Percentiles rank a stretch among this genome's conserved stretches.
Conservation (phyloP, 92 coral and sea anemone genomes). For the Montipora capitata region DNA sequence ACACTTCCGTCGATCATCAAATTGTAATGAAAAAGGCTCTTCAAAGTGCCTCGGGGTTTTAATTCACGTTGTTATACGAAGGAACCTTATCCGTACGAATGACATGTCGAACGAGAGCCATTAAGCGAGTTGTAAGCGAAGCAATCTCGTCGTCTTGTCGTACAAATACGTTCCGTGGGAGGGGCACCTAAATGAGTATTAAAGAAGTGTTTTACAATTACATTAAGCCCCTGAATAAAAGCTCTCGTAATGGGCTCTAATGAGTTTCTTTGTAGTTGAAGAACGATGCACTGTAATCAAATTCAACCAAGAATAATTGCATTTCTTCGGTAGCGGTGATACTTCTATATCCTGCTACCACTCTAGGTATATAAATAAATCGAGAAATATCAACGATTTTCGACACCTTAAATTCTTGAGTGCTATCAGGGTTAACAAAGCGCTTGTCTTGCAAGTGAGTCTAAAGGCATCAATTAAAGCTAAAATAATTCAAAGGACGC, state of each 20-base stretch:
- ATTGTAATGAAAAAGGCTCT: slow-evolving; percentile 50
- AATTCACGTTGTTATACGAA: slow-evolving; percentile 29
- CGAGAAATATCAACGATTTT: slow-evolving; percentile 32
- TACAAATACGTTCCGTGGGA: slow-evolving; percentile 85
- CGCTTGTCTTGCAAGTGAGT: slow-evolving; percentile 44
- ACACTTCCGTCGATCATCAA: slow-evolving; percentile 88
- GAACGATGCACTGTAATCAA: slow-evolving; percentile 94
- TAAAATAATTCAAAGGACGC: slow-evolving; percentile 47
- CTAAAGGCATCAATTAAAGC: slow-evolving; percentile 52
- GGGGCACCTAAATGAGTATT: slow-evolving; percentile 96
- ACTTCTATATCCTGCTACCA: slow-evolving; percentile 45
- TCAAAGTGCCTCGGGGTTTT: slow-evolving; percentile 51
- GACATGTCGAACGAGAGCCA: slow-evolving; percentile 39
- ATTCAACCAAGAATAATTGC: slow-evolving; percentile 81
- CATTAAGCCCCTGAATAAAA: slow-evolving; percentile 98
- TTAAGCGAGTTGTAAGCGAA: slow-evolving; percentile 41
- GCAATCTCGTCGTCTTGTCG: slow-evolving; percentile 28
- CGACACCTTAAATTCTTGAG: slow-evolving; percentile 52
- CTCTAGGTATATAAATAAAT: slow-evolving; percentile 29
- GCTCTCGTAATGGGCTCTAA: slow-evolving; percentile 92
- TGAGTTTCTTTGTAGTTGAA: slow-evolving; percentile 92
- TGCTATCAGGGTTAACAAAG: slow-evolving; percentile 43
- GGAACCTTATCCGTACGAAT: slow-evolving; percentile 46
- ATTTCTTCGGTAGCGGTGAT: slow-evolving; percentile 77
- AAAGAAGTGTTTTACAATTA: slow-evolving; percentile 98